Base-by-base conservation (phyloP, 2,113 vertebrate genomes). In the Pachycephala philippinensis region DNA sequence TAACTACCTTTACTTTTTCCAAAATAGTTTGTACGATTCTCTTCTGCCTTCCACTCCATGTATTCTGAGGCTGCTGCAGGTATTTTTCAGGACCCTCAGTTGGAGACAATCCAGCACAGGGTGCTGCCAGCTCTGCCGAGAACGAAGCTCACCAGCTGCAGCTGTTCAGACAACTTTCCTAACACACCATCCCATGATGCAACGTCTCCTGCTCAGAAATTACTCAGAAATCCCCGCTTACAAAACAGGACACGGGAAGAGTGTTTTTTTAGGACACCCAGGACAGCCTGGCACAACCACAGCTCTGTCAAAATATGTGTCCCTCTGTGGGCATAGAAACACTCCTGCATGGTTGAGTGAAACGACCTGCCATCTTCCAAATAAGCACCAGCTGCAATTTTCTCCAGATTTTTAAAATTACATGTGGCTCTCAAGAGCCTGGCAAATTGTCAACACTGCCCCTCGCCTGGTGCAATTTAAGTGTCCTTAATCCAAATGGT, bases 221-320 rank as follows among this genome's bases (percentile, higher is more conserved):
- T 97, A 97, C 93, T 97, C 96, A 97, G 89, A 97, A 97, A 93
- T 96, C 93, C 86, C 89, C 77, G 30, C 83, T 96, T 96, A 92
- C 47, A 80, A 92, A 93, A 96, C 93, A 96, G 94, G 94, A 93
- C 89, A 78, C 76, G 78, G 95, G 91, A 96, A 95, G 47, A 93
- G 22, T 33, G 33, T 3, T 45, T 15, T 93, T 95, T 90, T 74
- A 92, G 91, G 95, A 95, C 86, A 84, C 88, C 86, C 88, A 93
- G 93, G 96, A 93, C 89, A 95, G 64, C 68, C 80, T 93, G 95
- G 90, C 86, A 90, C 47, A 75, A 44, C 16, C 64, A 70, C 24
- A 89, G 72, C 42, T 84, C 94, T 95, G 80, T 75, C 94, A 95
- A 93, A 96, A 92, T 37, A 90, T 4, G 42, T 16, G 42, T 80